Evolutionary conservation across 1,140 invertebrate genomes (phyloP), one percentile per base, ranked within the genome.

Genomic region (Latrodectus geometricus): DNA sequence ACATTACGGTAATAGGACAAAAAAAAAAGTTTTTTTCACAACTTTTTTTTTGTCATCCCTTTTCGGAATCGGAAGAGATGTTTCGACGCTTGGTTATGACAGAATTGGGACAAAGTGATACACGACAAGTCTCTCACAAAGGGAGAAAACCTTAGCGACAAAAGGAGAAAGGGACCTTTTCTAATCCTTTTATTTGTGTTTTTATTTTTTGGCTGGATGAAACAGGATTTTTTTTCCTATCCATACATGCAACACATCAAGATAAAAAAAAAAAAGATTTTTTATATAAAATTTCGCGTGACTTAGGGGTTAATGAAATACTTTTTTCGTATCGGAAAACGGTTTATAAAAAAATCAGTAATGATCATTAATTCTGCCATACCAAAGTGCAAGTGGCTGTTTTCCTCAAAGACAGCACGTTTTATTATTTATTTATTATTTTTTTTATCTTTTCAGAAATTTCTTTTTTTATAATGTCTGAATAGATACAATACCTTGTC

Each of bases 41-140:
- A 20, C 20, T 69, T n/a, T n/a, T n/a, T 20, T 17, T 78, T 78
- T 78, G 35, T 50, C 49, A 23, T 61, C 65, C 77, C 20, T 20
- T 69, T 80, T 12, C 14, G 48, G 21, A 49, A 61, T 73, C 81
- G 35, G 77, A 61, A 70, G 66, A 86, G 65, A 86, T 86, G 83
- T 86, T 73, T 56, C 56, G 66, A 70, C 50, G 83, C 66, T 77
- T 86, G 83, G 74, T 86, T 86, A 86, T 86, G 83, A 86, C 83
- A 86, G 83, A 86, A 86, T 78, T 73, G 68, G 83, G 83, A 77
- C 83, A 86, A 21, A 72, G 74, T 86, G 83, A 86, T 86, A 78
- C 83, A 86, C 83, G 83, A 86, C 83, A 77, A 72, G 20, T 15
- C n/a, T 70, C 82, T 20, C 83, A 86, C 83, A 86, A 86, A 86